Base-by-base conservation (phyloP, 2,888 invertebrate genomes). In the Liposcelis brunnea region DNA sequence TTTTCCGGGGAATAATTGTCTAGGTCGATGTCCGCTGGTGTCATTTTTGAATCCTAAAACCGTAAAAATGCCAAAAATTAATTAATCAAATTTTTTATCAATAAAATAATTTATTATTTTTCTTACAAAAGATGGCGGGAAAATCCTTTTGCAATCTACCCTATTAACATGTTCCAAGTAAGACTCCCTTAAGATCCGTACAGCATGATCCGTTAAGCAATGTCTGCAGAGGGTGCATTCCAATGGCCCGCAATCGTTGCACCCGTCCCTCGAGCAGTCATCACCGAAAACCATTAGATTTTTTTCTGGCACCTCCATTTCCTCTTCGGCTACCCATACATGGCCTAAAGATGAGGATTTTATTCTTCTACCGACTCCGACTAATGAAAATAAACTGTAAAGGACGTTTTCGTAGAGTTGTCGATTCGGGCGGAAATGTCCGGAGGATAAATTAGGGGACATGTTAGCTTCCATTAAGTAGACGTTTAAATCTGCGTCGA, bases 361-460 rank as follows among this genome's bases (percentile, higher is more conserved):
- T 5, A 40, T 14, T 18, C 40, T 40, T 19, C 40, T 14, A 3
- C 70, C 72, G 10, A 93, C 64, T 0, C 93, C 93, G 6, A 85
- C 74, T 32, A 97, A 59, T 18, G 79, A 73, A 45, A 94, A 72
- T 21, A 86, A 59, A 62, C 82, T 89, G 61, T 80, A 90, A 10
- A 95, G 56, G 1, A 95, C 84, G 67, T 95, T 93, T 56, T 94
- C 89, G 57, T 95, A 97, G 1, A 97, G 64, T 21, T 87, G 61
- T 50, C 75, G 46, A 62, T 97, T 97, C 0, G 77, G 82, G n/a
- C 81, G 77, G 60, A 80, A 95, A 63, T 95, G 93, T 0, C 81
- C 81, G 0, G 94, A 90, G 1, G 90, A 90, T 47, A 97, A 69
- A 68, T 97, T 97, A 0, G 97, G 97, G 11, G 93, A 93, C 97